Percentiles rank a stretch among this genome's conserved stretches.
Evolutionary conservation across 2,888 invertebrate species (phyloP).

Genomic region (Agrochola circellaris): DNA sequence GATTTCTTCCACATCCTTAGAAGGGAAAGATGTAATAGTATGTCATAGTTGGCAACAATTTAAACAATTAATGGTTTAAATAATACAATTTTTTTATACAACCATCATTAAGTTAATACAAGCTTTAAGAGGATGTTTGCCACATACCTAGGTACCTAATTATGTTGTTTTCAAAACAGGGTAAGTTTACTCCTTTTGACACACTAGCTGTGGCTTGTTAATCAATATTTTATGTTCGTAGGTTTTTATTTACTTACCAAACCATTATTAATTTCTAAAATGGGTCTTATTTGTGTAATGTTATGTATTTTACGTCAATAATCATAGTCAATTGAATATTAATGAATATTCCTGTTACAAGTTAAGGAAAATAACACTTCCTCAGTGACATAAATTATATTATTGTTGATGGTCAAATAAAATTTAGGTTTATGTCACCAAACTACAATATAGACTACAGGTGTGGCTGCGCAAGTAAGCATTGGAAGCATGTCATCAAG

Average conservation of each 20-base stretch:
- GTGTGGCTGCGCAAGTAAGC: neutral
- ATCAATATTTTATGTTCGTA: neutral
- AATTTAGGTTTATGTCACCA: neutral
- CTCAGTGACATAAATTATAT: slow-evolving; percentile 21
- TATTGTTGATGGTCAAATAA: slow-evolving; percentile 1
- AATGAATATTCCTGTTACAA: slow-evolving; percentile 10
- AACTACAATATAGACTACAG: neutral
- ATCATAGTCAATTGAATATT: neutral
- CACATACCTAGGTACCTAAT: slow-evolving; percentile 2
- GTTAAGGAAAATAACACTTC: slow-evolving; percentile 12
- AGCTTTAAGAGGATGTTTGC: slow-evolving; percentile 9
- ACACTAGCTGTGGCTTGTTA: neutral
- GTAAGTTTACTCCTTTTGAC: slow-evolving; percentile 1
- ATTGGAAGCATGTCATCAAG: neutral
- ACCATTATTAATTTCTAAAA: neutral
- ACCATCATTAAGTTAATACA: neutral
- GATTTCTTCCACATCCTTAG: no score
- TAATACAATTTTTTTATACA: neutral
- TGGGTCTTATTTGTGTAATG: neutral
- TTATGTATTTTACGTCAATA: neutral
- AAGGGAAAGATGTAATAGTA: neutral
- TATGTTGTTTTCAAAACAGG: slow-evolving; percentile 24
- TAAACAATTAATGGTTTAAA: neutral
- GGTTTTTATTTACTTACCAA: neutral
- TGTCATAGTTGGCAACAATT: neutral